Conservation (phyloP, 2,113 vertebrate genomes). For the Anoplopoma fimbria region DNA sequence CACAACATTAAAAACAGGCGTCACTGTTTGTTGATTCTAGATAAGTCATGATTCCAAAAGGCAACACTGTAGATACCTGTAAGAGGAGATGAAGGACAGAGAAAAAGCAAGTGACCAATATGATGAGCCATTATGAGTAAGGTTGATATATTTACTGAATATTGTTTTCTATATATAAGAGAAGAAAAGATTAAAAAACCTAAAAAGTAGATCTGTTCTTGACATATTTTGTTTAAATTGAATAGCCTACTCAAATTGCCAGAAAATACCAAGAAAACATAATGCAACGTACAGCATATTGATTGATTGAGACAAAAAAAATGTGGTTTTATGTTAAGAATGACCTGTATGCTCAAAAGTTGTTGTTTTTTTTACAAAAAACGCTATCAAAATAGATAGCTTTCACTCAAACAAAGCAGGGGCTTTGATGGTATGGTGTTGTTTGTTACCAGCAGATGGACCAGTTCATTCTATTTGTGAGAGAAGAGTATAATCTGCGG, state of each 20-base stretch:
- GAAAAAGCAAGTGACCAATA: background rate
- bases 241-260: no score
- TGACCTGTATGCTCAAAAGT: background rate
- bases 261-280: no score
- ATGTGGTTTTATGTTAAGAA: background rate
- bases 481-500: background rate
- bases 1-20: constrained; percentile 21
- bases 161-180: background rate
- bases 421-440: background rate
- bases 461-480: background rate
- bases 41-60: constrained; percentile 16
- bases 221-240: no score
- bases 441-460: no score
- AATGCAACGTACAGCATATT: background rate
- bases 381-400: no score
- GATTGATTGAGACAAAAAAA: background rate
- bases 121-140: background rate
- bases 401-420: background rate
- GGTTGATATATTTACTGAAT: background rate
- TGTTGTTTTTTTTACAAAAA: background rate
- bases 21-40: background rate
- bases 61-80: background rate
- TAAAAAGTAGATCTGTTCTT: no score
- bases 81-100: background rate
- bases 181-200: background rate